Percentiles rank a stretch among this genome's conserved stretches.
Evolutionary conservation across 1,140 invertebrate species (phyloP).

Genomic region (Drosophila lacteicornis): DNA sequence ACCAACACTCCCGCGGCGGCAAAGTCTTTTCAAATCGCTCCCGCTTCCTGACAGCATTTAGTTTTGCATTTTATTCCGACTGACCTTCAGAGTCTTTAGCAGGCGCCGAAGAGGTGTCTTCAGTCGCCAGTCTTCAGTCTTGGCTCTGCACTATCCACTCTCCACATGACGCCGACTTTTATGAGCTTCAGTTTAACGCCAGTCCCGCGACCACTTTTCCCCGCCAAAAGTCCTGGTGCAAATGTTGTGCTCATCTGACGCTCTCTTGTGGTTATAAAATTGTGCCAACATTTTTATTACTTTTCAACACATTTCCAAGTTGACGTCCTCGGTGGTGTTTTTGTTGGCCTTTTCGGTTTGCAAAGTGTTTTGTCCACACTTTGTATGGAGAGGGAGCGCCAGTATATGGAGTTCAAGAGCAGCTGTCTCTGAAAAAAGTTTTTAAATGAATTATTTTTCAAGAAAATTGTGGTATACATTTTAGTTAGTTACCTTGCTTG

Average conservation of each 20-base stretch:
- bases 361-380: constrained; percentile 21
- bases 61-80: constrained; percentile 15
- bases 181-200: constrained; percentile 53
- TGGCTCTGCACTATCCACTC: constrained; percentile 26
- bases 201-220: constrained; percentile 1
- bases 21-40: constrained; percentile 52
- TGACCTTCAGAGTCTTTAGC: constrained; percentile 66
- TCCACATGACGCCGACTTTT: constrained; percentile 73
- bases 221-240: constrained; percentile 20
- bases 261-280: constrained; percentile 70
- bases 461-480: neutral
- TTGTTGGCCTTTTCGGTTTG: neutral
- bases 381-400: constrained; percentile 29
- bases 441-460: neutral
- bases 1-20: constrained; percentile 46
- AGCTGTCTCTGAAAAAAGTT: neutral
- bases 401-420: neutral
- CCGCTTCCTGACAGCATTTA: constrained; percentile 15
- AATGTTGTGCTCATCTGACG: constrained; percentile 33
- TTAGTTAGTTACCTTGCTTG: neutral
- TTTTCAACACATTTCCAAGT: constrained; percentile 75
- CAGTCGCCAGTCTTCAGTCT: neutral
- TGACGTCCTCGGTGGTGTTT: constrained; percentile 25
- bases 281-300: constrained; percentile 83
- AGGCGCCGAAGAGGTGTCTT: constrained; percentile 37